Conservation (phyloP, 2,113 vertebrate species). For the Eulemur rufifrons region DNA sequence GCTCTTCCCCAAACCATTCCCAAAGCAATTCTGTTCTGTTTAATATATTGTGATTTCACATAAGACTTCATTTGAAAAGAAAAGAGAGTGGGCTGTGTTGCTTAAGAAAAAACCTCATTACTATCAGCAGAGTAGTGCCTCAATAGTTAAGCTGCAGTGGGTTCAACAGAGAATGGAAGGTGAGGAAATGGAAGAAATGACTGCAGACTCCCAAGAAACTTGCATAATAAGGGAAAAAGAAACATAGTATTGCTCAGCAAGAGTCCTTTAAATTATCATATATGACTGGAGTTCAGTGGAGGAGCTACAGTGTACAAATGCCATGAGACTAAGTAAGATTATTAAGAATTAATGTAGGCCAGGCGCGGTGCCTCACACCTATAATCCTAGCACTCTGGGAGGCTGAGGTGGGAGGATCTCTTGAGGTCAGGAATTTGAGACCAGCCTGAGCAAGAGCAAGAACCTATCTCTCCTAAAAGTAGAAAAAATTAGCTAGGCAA, state of each 20-base stretch:
- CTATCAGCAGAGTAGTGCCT: not conserved
- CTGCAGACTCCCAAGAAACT: not conserved
- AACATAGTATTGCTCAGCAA: not conserved
- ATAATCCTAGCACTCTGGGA: too few relatives aligned
- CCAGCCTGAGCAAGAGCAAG: too few relatives aligned
- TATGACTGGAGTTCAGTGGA: not conserved
- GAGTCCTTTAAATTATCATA: not conserved
- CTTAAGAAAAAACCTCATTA: not conserved
- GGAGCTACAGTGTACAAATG: not conserved
- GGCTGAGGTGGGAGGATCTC: too few relatives aligned
- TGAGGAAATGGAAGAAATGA: slow-evolving; percentile 20
- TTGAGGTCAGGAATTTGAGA: too few relatives aligned
- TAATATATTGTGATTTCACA: not conserved
- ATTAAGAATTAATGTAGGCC: not conserved
- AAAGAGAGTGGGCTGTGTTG: not conserved
- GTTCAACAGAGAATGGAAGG: not conserved
- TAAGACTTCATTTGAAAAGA: not conserved
- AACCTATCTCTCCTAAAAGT: too few relatives aligned
- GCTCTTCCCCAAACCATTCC: not conserved
- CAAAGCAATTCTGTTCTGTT: not conserved
- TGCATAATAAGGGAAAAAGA: not conserved
- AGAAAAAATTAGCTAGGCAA: too few relatives aligned
- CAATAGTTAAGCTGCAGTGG: not conserved
- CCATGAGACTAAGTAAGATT: not conserved
- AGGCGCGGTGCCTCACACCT: too few relatives aligned